Conservation (phyloP, 1,140 invertebrate species). For the Mercenaria mercenaria region DNA sequence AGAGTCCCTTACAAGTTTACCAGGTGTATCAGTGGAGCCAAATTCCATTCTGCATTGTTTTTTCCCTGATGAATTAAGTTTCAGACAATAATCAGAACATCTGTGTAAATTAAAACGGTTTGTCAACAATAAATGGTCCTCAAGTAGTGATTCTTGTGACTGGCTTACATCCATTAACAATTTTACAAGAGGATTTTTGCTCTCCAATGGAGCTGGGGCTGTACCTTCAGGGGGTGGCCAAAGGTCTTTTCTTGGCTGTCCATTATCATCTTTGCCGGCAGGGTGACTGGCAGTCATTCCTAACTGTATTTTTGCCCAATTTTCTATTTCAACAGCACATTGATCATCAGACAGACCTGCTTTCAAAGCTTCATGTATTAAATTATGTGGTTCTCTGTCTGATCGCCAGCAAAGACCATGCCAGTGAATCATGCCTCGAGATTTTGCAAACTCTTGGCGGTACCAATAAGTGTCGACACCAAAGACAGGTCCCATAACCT, state of each 20-base stretch:
- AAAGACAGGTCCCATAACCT: constrained; percentile 60
- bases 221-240: constrained; percentile 34
- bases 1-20: constrained; percentile 9
- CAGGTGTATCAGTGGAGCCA: constrained; percentile 60
- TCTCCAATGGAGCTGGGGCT: neutral
- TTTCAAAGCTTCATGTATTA: constrained; percentile 50
- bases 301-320: constrained; percentile 62
- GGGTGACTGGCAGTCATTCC: constrained; percentile 63
- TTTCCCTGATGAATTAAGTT: constrained; percentile 10
- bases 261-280: constrained; percentile 64
- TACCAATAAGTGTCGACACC: constrained; percentile 59
- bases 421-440: too few relatives aligned
- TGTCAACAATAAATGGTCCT: neutral
- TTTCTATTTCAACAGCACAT: constrained; percentile 43
- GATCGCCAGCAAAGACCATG: too few relatives aligned
- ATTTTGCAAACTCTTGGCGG: too few relatives aligned
- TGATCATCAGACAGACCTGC: constrained; percentile 45
- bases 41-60: constrained; percentile 58
- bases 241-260: constrained; percentile 52
- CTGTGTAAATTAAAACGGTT: constrained; percentile 61
- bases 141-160: neutral
- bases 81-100: constrained; percentile 67
- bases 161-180: neutral
- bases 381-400: constrained; percentile 59
- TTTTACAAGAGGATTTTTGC: neutral